phyloP scores from a whole-genome alignment of 2,888 invertebrate genomes.

The Selenia dentaria region DNA sequence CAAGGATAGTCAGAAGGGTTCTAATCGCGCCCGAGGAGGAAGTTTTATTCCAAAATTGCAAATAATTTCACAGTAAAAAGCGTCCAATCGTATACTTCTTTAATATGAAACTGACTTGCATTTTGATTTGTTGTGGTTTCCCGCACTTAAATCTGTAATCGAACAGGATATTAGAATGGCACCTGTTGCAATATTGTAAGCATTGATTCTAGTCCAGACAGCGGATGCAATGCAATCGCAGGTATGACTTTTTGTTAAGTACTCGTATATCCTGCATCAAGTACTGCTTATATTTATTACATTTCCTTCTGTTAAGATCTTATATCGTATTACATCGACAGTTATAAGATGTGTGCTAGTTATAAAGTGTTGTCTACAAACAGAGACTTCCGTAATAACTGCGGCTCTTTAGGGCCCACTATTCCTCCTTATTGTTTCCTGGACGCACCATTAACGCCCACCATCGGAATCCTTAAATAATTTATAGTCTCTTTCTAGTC shows the following conservation, averaged over 20 bases:
- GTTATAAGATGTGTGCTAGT: slow-evolving; percentile 2
- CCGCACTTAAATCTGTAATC: slow-evolving; percentile 3
- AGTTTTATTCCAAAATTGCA: too few species aligned
- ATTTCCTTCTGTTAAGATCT: slow-evolving; percentile 1
- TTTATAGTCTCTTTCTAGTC: slow-evolving; percentile 32
- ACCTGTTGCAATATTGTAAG: slow-evolving; percentile 1
- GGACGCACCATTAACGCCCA: slow-evolving; percentile 35
- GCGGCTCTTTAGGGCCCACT: slow-evolving; percentile 22
- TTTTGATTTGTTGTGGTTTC: slow-evolving; percentile 1
- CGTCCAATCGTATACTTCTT: too few species aligned
- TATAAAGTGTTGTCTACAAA: slow-evolving; percentile 19
- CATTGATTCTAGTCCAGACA: slow-evolving; percentile 8
- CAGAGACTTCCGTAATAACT: slow-evolving; percentile 29
- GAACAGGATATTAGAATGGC: slow-evolving; percentile 12
- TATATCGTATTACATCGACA: slow-evolving; percentile 1
- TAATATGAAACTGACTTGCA: too few species aligned
- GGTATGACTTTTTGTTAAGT: slow-evolving; percentile 14
- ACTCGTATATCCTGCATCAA: slow-evolving; percentile 14
- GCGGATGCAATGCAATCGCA: slow-evolving; percentile 13
- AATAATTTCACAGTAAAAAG: too few species aligned
- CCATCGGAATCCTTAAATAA: slow-evolving; percentile 27
- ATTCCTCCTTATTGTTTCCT: slow-evolving; percentile 36
- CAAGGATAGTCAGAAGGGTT: too few species aligned
- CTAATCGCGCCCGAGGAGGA: too few species aligned
- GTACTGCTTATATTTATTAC: slow-evolving; percentile 4